Evolutionary conservation across 2,888 invertebrate genomes (phyloP), one percentile per base, ranked within the genome.

Genomic region (Caradrina kadenii): DNA sequence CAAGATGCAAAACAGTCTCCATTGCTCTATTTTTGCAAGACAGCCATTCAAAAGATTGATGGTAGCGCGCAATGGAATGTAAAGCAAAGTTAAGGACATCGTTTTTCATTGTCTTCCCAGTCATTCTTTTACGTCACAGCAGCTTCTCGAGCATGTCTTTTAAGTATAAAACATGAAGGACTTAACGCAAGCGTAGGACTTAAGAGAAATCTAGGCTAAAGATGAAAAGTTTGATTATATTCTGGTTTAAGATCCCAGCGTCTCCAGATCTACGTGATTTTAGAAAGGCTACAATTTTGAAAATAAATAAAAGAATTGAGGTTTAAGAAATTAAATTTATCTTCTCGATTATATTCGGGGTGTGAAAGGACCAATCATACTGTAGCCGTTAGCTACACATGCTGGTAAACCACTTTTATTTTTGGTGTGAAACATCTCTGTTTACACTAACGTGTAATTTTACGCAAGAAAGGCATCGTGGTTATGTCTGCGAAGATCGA

Each of bases 21-120:
- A 70, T 56, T 76, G 68, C 69, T 69, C 58, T 59, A 48, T 73
- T 72, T 80, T n/a, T 73, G 45, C 58, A 75, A 31, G 52, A 65
- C 11, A 35, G 56, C 67, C 50, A 59, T 59, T 73, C 39, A 56
- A 76, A 55, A 79, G 73, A 81, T 81, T 76, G 56, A 81, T 81
- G 76, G 67, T 35, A 69, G 49, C 49, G 61, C 73, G 81, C 79
- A 73, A 76, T 73, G 76, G 73, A 80, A 80, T 76, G 76, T 79
- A 68, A 80, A 80, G 60, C 72, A 72, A 76, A 80, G 78, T 80
- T 69, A 76, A 62, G 76, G 63, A 62, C 76, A 80, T 80, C 76
- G 79, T 80, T 80, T 70, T 70, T 80, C 80, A 80, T 56, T 79
- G 79, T 80, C 81, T 70, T 66, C 56, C 63, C 11, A 58, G 63